Evolutionary conservation across 2,113 vertebrate genomes (phyloP).

Genomic region (Climacteris rufus): DNA sequence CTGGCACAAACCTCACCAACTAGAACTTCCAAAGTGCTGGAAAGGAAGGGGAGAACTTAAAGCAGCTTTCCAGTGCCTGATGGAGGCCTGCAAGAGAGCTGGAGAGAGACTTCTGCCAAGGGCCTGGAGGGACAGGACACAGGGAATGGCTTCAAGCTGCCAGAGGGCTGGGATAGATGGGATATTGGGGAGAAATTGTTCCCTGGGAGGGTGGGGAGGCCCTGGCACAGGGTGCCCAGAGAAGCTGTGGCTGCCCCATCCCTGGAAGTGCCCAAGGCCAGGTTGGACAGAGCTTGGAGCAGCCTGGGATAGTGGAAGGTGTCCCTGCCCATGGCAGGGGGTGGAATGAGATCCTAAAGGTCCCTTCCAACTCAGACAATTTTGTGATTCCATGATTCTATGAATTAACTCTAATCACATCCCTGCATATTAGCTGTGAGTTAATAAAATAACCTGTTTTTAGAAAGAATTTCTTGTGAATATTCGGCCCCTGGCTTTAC

Average conservation of each 20-base stretch:
- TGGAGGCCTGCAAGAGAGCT: not conserved
- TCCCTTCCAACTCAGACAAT: not conserved
- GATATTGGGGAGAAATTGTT: not conserved
- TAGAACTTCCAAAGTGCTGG: not conserved
- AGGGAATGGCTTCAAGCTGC: accelerated
- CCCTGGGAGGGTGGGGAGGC: accelerated
- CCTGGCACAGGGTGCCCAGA: not conserved
- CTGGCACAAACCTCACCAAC: not conserved
- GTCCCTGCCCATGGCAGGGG: not conserved
- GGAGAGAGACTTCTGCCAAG: not conserved
- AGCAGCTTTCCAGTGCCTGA: not conserved
- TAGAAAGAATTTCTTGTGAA: not conserved
- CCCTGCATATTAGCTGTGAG: not conserved
- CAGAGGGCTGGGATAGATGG: accelerated
- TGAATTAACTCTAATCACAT: not conserved
- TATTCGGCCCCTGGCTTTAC: not conserved
- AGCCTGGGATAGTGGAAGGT: accelerated
- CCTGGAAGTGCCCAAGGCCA: not conserved
- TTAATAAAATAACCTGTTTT: not conserved
- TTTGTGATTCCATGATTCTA: not conserved
- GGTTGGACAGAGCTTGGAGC: accelerated
- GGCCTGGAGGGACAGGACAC: accelerated
- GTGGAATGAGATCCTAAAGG: not conserved
- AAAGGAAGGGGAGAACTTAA: not conserved
- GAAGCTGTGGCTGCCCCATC: not conserved